Base-by-base conservation (phyloP, 2,113 vertebrate genomes). In the Vidua chalybeata region DNA sequence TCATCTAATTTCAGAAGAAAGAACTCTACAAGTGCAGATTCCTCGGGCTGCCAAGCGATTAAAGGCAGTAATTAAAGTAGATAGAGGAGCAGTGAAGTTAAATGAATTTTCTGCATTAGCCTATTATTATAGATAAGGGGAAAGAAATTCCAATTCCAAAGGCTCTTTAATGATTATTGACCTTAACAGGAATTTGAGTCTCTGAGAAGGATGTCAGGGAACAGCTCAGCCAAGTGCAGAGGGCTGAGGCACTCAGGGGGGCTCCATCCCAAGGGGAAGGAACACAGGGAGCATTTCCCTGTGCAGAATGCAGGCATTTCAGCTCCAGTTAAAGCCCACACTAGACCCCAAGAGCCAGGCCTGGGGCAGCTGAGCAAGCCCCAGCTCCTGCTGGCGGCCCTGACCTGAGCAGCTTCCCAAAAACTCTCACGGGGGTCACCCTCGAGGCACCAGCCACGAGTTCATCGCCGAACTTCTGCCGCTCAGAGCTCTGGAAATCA, bases 111-210 rank as follows among this genome's bases (percentile, higher is more conserved):
- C 89, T 89, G 55, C 67, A 69, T 77, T 75, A 69, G 39, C 22
- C 74, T 63, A 63, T 82, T 73, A 82, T 75, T 93, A 58, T 15
- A 51, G 61, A 85, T 77, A 79, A 73, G 31, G 69, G 33, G 43
- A 56, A 73, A 92, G 52, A 80, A 91, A 93, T 80, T 83, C 79
- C 79, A 85, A 46, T 85, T 87, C 72, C 84, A 76, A 78, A 79
- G 71, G 17, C 75, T 80, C 75, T 93, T 51, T n/a, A 69, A 63
- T 61, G 66, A 91, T 91, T 89, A 76, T 24, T 67, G 45, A 79
- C 69, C 76, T 94, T 56, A 79, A 56, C 30, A 75, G 74, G 69
- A 79, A 48, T 55, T 3, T 10, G 31, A 87, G 61, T 17, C 16
- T 41, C 46, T 46, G 79, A 23, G 52, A 35, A 63, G 39, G 80